Evolutionary conservation across 64 coral and sea anemone genomes (phyloP), one percentile per base, ranked within the genome.

Genomic region (Acropora tenuis): DNA sequence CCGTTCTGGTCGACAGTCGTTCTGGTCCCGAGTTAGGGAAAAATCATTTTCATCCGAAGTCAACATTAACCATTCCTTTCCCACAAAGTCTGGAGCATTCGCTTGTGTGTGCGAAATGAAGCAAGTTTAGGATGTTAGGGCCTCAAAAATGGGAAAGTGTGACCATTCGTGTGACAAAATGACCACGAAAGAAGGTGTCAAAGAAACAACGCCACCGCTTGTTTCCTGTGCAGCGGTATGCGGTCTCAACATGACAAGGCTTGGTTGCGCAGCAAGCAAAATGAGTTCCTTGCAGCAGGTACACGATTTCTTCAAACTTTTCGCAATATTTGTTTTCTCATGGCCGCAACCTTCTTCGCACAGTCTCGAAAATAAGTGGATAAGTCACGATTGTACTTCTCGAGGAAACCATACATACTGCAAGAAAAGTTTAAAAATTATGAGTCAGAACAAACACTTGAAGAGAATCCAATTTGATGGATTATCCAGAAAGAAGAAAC

Each of bases 401-500:
- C 5, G 46, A 71, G 1, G 66, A 10, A 68, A 71, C 18, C 0
- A 85, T 30, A 49, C 63, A 30, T 65, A 49, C 49, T 85, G 82
- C 18, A 71, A 5, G 43, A 43, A 85, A 1, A 69, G 6, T 1
- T 85, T 71, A 9, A 48, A 11, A n/a, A 44, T 47, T 41, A 13
- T 48, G 8, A 45, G 2, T n/a, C n/a, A n/a, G n/a, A 10, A 42
- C 61, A 61, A 16, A 17, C 12, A 63, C 30, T 17, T 85, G 82
- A 4, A 47, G 61, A 16, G 68, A 17, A 48, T 68, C 43, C 17
- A 65, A 85, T 17, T 20, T 85, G 15, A 11, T 93, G 15, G 52
- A 85, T 11, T 91, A 94, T 15, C 9, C 46, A 40, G 92, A 97
- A 82, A 91, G 48, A 69, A 76, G 66, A 91, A 97, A 94, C 43